Conservation (phyloP, 2,113 vertebrate species). For the human (Homo sapiens) region DNA sequence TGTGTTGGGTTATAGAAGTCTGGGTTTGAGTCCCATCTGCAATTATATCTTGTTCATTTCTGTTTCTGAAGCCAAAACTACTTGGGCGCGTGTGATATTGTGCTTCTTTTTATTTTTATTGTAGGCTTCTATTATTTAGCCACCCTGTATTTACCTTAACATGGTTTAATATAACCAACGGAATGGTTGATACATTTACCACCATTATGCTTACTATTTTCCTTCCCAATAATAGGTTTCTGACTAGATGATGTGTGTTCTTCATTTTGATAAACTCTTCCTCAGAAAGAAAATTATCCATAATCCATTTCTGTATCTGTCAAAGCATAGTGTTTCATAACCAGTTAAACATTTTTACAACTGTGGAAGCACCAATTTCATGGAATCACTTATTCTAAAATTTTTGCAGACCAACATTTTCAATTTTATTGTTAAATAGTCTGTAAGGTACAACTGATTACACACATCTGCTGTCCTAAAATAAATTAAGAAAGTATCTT, state of each 20-base stretch:
- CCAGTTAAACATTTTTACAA: neutral
- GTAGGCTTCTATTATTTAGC: neutral
- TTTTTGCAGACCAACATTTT: constrained; percentile 11
- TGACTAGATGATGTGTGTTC: neutral
- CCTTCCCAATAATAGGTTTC: neutral
- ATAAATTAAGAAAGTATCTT: constrained; percentile 44
- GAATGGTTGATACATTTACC: neutral
- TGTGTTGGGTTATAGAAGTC: neutral
- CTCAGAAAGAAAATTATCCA: constrained; percentile 6
- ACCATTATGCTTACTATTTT: neutral
- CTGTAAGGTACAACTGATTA: constrained; percentile 43
- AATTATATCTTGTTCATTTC: neutral
- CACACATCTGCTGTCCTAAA: constrained; percentile 32
- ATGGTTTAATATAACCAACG: neutral
- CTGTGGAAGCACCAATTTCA: neutral
- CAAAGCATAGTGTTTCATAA: neutral
- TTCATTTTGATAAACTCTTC: constrained; percentile 17
- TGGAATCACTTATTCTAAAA: neutral
- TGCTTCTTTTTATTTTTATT: constrained; percentile 33
- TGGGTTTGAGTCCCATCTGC: neutral
- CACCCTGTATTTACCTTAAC: constrained; percentile 2
- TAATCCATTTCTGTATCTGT: constrained; percentile 23
- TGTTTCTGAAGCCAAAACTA: neutral
- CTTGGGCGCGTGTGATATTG: neutral
- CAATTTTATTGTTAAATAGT: constrained; percentile 39